A percentile compares a stretch with the other conserved stretches of the same genome.
These are phyloP conservation scores for Chrysogorgia sp. DNA, from an alignment of 92 coral and sea anemone genomes.

Conservation along the genomic window DNA sequence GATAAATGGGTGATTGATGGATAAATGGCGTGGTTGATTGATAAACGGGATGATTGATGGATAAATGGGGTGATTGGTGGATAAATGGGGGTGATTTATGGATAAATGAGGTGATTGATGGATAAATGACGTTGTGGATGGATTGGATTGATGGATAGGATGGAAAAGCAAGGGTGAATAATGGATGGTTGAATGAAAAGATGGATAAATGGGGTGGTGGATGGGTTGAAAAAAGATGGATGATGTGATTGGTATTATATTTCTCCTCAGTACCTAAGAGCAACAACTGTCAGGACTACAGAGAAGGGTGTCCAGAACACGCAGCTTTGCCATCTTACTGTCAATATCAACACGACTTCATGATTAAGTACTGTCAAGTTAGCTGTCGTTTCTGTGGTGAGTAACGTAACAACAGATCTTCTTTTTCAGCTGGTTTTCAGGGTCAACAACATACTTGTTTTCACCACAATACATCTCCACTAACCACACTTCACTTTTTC, in stretches of 20 bases:
- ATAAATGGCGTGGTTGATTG: not conserved
- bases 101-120: not conserved
- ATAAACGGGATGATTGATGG: not conserved
- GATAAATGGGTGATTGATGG: not conserved
- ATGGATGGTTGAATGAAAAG: not conserved
- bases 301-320: conserved; percentile 4
- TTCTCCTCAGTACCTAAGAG: not conserved
- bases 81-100: not conserved
- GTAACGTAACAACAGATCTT: not conserved
- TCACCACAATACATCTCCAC: too few relatives aligned
- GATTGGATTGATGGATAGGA: not conserved
- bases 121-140: not conserved
- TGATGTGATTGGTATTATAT: not conserved
- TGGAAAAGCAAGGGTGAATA: not conserved
- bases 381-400: conserved; percentile 35
- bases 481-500: too few relatives aligned
- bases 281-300: conserved; percentile 17
- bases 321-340: conserved; percentile 11
- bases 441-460: not conserved
- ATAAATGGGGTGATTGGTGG: not conserved
- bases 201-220: not conserved
- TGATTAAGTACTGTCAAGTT: conserved; percentile 13
- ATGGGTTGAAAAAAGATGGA: not conserved
- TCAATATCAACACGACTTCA: conserved; percentile 18
- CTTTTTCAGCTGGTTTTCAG: not conserved